phyloP scores from a whole-genome alignment of 2,113 vertebrate genomes.

The Percina caprodes region DNA sequence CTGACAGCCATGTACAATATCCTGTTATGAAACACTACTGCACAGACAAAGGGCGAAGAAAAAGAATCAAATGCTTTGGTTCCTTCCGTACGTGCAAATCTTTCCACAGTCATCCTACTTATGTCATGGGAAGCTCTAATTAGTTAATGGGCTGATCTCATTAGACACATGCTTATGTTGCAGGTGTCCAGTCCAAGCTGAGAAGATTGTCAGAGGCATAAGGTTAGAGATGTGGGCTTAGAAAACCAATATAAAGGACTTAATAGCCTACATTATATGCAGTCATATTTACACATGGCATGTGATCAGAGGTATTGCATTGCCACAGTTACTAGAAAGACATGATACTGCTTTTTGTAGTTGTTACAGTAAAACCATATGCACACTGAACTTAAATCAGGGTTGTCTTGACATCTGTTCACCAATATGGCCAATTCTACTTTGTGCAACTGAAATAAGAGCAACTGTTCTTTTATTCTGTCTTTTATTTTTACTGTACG shows the following conservation, averaged over 20 bases:
- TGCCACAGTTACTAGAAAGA: slow-evolving; percentile 7
- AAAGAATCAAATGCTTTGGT: slow-evolving; percentile 46
- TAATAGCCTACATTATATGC: slow-evolving; percentile 53
- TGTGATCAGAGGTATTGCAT: slow-evolving; percentile 45
- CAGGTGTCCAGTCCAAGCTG: slow-evolving; percentile 69
- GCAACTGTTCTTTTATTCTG: neutral
- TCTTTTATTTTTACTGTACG: neutral
- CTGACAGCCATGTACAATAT: slow-evolving; percentile 66
- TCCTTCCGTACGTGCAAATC: slow-evolving; percentile 27
- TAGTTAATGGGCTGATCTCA: slow-evolving; percentile 80
- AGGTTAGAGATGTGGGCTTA: slow-evolving; percentile 65
- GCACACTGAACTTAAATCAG: neutral
- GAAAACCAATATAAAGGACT: slow-evolving; percentile 48
- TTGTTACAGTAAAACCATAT: slow-evolving; percentile 12
- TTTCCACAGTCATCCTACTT: slow-evolving; percentile 51
- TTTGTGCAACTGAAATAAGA: neutral
- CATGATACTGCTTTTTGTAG: neutral
- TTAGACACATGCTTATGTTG: slow-evolving; percentile 80
- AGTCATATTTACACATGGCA: slow-evolving; percentile 42
- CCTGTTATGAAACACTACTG: slow-evolving; percentile 60
- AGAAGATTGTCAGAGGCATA: slow-evolving; percentile 71
- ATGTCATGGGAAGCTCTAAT: slow-evolving; percentile 73
- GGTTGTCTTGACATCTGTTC: slow-evolving; percentile 13
- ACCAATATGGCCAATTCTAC: neutral
- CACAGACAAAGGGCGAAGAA: slow-evolving; percentile 43